A percentile compares a stretch with the other conserved stretches of the same genome.
These are phyloP conservation scores for Anolis apletophallus DNA, from an alignment of 2,797 vertebrate genomes.

Conservation along the genomic window DNA sequence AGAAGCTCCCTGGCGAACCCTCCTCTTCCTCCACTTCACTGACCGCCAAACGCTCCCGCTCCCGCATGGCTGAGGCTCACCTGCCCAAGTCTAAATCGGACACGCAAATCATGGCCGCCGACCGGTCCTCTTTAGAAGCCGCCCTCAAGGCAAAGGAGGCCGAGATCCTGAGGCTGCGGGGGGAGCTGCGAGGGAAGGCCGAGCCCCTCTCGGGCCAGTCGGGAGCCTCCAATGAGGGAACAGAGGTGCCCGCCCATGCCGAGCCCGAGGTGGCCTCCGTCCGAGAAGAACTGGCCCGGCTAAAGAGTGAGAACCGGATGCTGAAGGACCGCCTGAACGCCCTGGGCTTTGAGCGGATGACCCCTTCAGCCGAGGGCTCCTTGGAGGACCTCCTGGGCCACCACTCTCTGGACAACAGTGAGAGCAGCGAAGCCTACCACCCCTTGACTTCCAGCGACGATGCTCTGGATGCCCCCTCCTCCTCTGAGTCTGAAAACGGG, in stretches of 20 bases:
- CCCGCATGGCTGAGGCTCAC: slow-evolving; percentile 83
- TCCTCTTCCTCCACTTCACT: too few relatives aligned
- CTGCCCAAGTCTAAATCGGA: slow-evolving; percentile 97
- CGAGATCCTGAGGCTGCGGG: slow-evolving; percentile 91
- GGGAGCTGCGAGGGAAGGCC: slow-evolving; percentile 89
- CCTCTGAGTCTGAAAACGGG: slow-evolving; percentile 90
- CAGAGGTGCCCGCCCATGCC: too few relatives aligned
- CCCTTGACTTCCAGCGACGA: slow-evolving; percentile 95
- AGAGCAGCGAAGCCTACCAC: slow-evolving; percentile 96
- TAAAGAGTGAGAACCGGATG: slow-evolving; percentile 97
- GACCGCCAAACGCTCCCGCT: slow-evolving; percentile 86
- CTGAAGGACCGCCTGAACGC: slow-evolving; percentile 95
- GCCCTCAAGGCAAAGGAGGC: slow-evolving; percentile 88
- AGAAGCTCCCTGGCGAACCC: too few relatives aligned
- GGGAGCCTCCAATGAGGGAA: too few relatives aligned
- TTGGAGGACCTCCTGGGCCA: slow-evolving; percentile 91
- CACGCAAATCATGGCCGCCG: slow-evolving; percentile 85
- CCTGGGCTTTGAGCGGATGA: slow-evolving; percentile 88
- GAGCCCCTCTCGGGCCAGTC: slow-evolving; percentile 61
- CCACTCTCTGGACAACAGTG: slow-evolving; percentile 94
- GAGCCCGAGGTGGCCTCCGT: slow-evolving; percentile 78
- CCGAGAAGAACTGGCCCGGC: slow-evolving; percentile 91
- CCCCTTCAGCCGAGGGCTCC: slow-evolving; percentile 91
- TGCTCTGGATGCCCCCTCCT: slow-evolving; percentile 92
- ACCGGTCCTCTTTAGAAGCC: slow-evolving; percentile 72